phyloP scores from a whole-genome alignment of 2,888 invertebrate species.

The Silvanus unidentatus region DNA sequence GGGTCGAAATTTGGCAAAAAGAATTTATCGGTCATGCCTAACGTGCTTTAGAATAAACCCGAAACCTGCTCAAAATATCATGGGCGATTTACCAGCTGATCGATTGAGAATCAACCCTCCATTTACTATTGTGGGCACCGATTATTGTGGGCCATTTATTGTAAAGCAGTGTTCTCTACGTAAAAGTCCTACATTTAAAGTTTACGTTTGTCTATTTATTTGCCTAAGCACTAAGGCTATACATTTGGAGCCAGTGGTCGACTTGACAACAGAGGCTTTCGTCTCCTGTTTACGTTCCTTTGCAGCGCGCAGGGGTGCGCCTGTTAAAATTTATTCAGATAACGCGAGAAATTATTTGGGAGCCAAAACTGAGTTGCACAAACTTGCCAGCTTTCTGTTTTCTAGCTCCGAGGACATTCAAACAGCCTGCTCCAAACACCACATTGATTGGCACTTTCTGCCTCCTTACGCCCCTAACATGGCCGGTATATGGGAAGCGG shows the following conservation, averaged over 20 bases:
- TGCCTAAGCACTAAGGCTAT: conserved; percentile 16
- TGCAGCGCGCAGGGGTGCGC: conserved; percentile 12
- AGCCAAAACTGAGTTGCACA: conserved; percentile 7
- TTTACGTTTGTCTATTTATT: conserved; percentile 14
- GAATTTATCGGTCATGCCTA: conserved; percentile 9
- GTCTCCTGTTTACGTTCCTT: conserved; percentile 13
- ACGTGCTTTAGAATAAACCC: conserved; percentile 14
- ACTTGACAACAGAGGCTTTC: conserved; percentile 10
- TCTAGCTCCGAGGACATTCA: neutral
- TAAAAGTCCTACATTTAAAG: conserved; percentile 9
- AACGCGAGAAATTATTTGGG: conserved; percentile 18
- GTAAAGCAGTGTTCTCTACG: conserved; percentile 13
- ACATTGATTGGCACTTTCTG: conserved; percentile 28
- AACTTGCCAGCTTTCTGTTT: neutral
- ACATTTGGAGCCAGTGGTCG: conserved; percentile 15
- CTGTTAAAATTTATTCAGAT: conserved; percentile 12
- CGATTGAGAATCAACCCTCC: conserved; percentile 10
- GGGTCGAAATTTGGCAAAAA: conserved; percentile 9
- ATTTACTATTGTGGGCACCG: conserved; percentile 16
- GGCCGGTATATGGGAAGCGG: conserved; percentile 13
- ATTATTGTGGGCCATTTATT: conserved; percentile 21
- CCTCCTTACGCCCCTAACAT: conserved; percentile 27
- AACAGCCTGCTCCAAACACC: conserved; percentile 3
- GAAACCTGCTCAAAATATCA: conserved; percentile 9
- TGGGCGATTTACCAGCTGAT: conserved; percentile 13